These are phyloP conservation scores for Alcedo quadribrachys DNA, from an alignment of 2,797 vertebrate genomes.

Conservation along the genomic window DNA sequence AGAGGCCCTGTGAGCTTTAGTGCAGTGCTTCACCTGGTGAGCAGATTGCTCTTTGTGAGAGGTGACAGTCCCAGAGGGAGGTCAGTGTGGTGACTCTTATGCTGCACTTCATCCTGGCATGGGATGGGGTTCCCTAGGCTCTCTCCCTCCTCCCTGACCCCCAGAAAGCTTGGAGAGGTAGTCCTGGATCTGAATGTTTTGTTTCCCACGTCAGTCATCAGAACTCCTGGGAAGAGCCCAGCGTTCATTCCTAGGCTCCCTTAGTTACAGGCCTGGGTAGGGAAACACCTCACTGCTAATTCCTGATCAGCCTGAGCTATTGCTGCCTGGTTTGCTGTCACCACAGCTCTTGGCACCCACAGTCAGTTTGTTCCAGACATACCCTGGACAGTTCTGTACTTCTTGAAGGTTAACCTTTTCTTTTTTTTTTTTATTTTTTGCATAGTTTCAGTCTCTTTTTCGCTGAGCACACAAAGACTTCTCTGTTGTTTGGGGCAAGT, in stretches of 20 bases:
- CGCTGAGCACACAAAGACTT: background rate
- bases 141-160: background rate
- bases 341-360: background rate
- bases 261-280: background rate
- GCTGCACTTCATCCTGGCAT: background rate
- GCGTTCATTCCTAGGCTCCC: background rate
- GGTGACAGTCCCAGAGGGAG: background rate
- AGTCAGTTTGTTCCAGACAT: background rate
- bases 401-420: background rate
- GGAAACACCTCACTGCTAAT: background rate
- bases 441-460: background rate
- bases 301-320: background rate
- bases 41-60: rapidly evolving
- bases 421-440: background rate
- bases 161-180: background rate
- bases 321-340: background rate
- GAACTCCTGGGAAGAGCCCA: background rate
- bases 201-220: background rate
- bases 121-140: background rate
- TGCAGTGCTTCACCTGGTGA: background rate
- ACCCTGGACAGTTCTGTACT: background rate
- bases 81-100: background rate
- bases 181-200: background rate
- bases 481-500: background rate
- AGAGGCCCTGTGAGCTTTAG: background rate